Evolutionary conservation across 2,888 invertebrate genomes (phyloP).

Genomic region (Pyrochroa serraticornis): DNA sequence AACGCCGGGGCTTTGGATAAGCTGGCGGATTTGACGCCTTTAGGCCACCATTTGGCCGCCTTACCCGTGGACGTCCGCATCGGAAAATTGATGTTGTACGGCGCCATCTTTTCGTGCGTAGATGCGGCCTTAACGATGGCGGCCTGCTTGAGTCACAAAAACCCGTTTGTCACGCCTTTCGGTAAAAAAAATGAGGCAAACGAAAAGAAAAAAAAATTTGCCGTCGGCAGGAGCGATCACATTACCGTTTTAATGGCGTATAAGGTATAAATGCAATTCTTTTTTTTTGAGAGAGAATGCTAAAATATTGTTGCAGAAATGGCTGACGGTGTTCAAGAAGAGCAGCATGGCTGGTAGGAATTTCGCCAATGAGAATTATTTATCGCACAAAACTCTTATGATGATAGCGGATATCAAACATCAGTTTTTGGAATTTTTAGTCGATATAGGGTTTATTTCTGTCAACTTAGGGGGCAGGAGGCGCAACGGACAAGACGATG

Average conservation of each 20-base stretch:
- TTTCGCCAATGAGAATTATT: constrained; percentile 83
- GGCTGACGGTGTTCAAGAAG: constrained; percentile 73
- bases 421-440: constrained; percentile 76
- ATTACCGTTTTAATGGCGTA: constrained; percentile 85
- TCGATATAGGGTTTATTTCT: constrained; percentile 80
- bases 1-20: constrained; percentile 83
- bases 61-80: constrained; percentile 90
- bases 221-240: constrained; percentile 86
- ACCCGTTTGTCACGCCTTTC: constrained; percentile 78
- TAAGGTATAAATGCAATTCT: constrained; percentile 62
- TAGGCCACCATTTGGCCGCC: constrained; percentile 86
- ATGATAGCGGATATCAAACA: constrained; percentile 88
- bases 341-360: constrained; percentile 74
- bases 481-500: constrained; percentile 67
- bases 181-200: constrained; percentile 75
- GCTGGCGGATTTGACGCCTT: constrained; percentile 75
- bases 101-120: constrained; percentile 90
- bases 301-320: constrained; percentile 64
- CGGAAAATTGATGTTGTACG: constrained; percentile 91
- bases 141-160: constrained; percentile 80
- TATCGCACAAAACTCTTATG: constrained; percentile 80
- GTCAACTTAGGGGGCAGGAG: constrained; percentile 65
- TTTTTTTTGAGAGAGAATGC: neutral
- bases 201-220: constrained; percentile 75
- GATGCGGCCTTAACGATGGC: constrained; percentile 93